Percentiles rank a stretch among this genome's conserved stretches.
Evolutionary conservation across 2,888 invertebrate genomes (phyloP).

Genomic region (Cantharis lateralis): DNA sequence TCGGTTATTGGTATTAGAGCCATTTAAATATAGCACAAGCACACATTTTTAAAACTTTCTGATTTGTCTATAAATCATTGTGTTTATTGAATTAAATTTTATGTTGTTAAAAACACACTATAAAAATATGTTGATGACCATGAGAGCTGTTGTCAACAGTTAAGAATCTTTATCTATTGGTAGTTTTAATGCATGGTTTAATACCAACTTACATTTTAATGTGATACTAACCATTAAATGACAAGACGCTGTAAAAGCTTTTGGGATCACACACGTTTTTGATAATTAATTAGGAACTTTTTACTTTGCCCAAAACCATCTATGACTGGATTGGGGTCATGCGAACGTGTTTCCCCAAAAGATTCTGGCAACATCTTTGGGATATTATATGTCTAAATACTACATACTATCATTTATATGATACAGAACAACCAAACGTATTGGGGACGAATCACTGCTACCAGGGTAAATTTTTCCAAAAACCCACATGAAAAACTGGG

Average conservation of each 20-base stretch:
- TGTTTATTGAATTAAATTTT: neutral
- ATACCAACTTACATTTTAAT: neutral
- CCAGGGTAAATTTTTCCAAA: neutral
- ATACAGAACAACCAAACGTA: too few relatives aligned
- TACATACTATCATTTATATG: too few relatives aligned
- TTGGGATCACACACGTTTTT: neutral
- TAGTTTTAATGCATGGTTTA: neutral
- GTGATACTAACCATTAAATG: neutral
- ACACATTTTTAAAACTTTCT: neutral
- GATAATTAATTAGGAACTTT: neutral
- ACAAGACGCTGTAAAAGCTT: neutral
- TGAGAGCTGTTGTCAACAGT: slow-evolving; percentile 2
- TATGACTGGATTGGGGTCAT: too few relatives aligned
- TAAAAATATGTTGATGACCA: slow-evolving; percentile 12
- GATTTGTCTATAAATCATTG: neutral
- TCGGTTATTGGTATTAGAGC: neutral
- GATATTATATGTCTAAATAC: too few relatives aligned
- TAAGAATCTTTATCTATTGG: neutral
- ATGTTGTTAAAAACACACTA: neutral
- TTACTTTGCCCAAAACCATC: too few relatives aligned
- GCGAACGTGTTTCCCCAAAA: too few relatives aligned
- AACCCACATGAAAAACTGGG: neutral
- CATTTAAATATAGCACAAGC: neutral
- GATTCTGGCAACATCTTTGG: too few relatives aligned
- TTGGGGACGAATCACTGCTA: neutral